Evolutionary conservation across 2,797 vertebrate genomes (phyloP), one percentile per base, ranked within the genome.

Genomic region (Poeciliopsis infans): DNA sequence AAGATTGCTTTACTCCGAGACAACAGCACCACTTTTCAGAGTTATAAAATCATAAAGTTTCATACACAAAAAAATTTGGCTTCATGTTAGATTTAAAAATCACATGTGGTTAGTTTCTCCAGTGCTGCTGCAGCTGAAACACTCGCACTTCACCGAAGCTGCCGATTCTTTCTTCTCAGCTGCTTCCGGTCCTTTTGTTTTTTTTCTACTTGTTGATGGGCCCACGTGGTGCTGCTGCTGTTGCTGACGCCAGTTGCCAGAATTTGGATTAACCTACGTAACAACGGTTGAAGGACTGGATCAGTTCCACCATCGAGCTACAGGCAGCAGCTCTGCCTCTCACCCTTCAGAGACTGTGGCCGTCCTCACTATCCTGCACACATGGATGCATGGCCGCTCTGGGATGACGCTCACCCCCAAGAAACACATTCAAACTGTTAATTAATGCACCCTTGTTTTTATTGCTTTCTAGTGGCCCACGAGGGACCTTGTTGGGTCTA

Each of bases 361-460:
- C 72, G 78, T 84, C 79, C 71, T 74, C 83, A 72, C 79, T 46
- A 61, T 72, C 46, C 55, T 79, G 49, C 85, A 85, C 88, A 92
- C 87, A 84, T 83, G 80, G 86, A 92, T 78, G 88, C 90, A 84
- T 64, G 81, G 78, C 74, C 84, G 61, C 86, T 74, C 69, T 53
- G 86, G 89, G 82, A 88, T 25, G 73, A 82, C 15, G 71, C 69
- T 69, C 72, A 80, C 74, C 81, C 79, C 83, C 71, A 83, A 70
- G 87, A 82, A 87, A 80, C 88, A 83, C 83, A 90, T 85, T 86
- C 83, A 88, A 85, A 91, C 82, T 80, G 83, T 92, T 93, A 93
- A 95, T 95, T 93, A 94, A 93, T 84, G 80, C 86, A 87, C 88
- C 88, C 90, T 90, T 92, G 92, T 86, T 85, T 94, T 94, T 92